phyloP scores from a whole-genome alignment of 64 coral and sea anemone species.

The Anthopleura sola region DNA sequence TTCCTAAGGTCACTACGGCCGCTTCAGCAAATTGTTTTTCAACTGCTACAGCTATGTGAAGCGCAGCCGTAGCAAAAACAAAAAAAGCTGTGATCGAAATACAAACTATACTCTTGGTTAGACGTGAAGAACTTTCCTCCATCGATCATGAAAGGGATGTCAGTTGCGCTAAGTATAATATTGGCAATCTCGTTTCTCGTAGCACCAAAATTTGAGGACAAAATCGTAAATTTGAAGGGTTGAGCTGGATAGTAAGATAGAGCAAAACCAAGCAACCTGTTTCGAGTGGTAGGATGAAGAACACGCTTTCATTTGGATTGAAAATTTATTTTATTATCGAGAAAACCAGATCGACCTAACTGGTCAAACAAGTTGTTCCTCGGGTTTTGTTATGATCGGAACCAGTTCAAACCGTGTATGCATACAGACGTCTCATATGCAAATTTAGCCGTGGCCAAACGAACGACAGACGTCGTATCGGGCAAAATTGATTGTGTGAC shows the following conservation, averaged over 20 bases:
- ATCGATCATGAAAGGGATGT: background rate
- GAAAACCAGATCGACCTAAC: background rate
- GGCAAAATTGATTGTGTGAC: no score
- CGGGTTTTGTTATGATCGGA: background rate
- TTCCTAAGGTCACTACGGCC: conserved; percentile 7
- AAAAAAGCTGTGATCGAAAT: background rate
- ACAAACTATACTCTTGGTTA: background rate
- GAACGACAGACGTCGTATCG: no score
- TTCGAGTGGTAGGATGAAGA: background rate
- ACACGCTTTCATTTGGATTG: background rate
- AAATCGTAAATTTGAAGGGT: background rate
- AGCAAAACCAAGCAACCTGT: background rate
- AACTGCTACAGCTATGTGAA: background rate
- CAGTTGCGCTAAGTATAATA: background rate
- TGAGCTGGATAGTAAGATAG: background rate
- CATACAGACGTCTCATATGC: background rate
- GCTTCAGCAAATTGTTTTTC: conserved; percentile 6
- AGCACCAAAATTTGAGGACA: background rate
- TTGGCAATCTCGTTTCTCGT: background rate
- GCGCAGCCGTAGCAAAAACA: background rate
- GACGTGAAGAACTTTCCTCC: conserved; percentile 23
- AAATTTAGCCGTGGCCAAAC: background rate
- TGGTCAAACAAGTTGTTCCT: background rate
- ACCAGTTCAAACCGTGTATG: background rate
- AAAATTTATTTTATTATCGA: conserved; percentile 16